Evolutionary conservation across 1,140 invertebrate genomes (phyloP).

Genomic region (Nilaparvata lugens): DNA sequence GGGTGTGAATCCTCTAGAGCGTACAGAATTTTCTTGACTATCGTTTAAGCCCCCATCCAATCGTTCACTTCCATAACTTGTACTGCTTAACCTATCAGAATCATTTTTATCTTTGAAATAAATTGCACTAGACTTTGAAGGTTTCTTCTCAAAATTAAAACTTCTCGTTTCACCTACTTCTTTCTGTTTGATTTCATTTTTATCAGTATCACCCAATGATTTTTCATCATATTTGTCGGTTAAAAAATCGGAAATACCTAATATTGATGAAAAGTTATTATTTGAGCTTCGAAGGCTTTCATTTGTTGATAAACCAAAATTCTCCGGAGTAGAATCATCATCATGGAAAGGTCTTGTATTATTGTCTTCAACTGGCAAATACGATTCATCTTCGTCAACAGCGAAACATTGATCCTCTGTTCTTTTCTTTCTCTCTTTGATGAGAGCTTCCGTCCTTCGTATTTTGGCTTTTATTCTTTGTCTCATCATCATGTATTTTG

Average conservation of each 20-base stretch:
- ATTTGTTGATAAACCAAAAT: background rate
- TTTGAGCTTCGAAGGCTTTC: background rate
- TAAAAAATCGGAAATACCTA: background rate
- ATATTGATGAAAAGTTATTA: background rate
- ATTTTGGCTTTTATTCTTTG: background rate
- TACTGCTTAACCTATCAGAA: no score
- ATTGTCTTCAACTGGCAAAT: background rate
- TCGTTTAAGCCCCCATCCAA: no score
- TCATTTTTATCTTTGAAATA: no score
- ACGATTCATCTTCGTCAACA: background rate
- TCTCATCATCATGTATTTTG: background rate
- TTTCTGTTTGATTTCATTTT: no score
- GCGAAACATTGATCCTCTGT: background rate
- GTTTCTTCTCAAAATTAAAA: no score
- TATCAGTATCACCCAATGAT: no score
- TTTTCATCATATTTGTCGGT: background rate
- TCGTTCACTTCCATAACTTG: no score
- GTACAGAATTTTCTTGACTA: no score
- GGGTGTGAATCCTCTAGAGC: no score
- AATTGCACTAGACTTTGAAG: no score
- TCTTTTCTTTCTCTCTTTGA: background rate
- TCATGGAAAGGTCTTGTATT: background rate
- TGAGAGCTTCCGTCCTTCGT: background rate
- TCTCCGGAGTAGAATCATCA: background rate
- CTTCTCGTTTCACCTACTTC: no score